These are phyloP conservation scores for Phoebastria nigripes DNA, from an alignment of 2,797 vertebrate genomes.

Conservation along the genomic window DNA sequence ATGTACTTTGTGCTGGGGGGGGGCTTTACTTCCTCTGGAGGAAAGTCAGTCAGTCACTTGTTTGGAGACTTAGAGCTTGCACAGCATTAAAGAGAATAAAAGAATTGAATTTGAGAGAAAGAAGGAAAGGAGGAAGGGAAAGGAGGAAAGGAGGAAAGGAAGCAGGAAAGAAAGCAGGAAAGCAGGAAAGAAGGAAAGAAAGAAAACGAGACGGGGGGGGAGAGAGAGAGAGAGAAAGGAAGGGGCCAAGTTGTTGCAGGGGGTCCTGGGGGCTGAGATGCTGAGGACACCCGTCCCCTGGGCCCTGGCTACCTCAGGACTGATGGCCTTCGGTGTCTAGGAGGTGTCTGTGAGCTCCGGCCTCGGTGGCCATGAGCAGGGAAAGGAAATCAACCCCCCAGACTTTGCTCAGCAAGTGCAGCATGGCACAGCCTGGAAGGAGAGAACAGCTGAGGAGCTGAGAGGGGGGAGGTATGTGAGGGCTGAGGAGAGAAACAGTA, in stretches of 20 bases:
- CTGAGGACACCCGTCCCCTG: background rate
- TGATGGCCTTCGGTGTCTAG: background rate
- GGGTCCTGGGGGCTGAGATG: background rate
- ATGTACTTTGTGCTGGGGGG: background rate
- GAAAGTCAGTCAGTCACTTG: background rate
- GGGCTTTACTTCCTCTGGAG: background rate
- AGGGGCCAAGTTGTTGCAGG: background rate
- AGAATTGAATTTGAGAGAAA: too few species aligned
- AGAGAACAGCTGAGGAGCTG: background rate
- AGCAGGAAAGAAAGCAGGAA: fast-evolving
- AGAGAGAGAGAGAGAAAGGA: too few species aligned
- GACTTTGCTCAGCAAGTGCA: background rate
- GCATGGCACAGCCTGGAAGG: background rate
- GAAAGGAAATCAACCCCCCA: background rate
- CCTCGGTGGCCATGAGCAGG: background rate
- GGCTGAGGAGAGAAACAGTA: background rate
- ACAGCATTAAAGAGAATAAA: background rate
- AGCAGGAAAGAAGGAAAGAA: fast-evolving
- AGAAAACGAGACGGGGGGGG: too few species aligned
- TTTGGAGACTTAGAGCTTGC: background rate
- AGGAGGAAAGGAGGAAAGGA: fast-evolving
- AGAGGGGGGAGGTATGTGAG: background rate
- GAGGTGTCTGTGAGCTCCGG: background rate
- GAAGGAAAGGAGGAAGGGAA: too few species aligned
- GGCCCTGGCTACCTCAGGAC: background rate